phyloP scores from a whole-genome alignment of 2,113 vertebrate species.

The Forbesichthys agassizii region DNA sequence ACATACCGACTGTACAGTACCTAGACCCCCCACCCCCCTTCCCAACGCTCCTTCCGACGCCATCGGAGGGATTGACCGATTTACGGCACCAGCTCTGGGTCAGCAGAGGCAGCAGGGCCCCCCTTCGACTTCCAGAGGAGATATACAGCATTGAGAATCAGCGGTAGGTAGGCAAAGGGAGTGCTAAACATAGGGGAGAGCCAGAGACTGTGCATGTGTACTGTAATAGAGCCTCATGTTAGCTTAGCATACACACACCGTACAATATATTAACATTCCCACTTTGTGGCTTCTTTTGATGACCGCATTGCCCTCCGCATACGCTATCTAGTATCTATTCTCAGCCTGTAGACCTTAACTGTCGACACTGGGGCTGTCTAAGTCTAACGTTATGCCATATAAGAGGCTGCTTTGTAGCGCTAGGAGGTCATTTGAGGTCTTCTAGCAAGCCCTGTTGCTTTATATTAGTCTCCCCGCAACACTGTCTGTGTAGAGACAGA shows the following conservation, averaged over 20 bases:
- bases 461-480: neutral
- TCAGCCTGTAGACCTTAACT: constrained; percentile 40
- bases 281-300: constrained; percentile 11
- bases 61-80: constrained; percentile 29
- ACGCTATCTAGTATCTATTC: constrained; percentile 55
- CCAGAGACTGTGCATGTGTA: neutral
- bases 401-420: constrained; percentile 61
- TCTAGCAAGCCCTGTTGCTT: neutral
- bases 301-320: constrained; percentile 44
- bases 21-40: too few relatives aligned
- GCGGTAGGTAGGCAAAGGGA: constrained; percentile 5
- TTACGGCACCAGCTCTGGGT: constrained; percentile 57
- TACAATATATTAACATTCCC: neutral
- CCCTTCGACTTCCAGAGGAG: constrained; percentile 56
- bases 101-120: constrained; percentile 24
- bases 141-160: constrained; percentile 47
- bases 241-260: neutral
- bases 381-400: constrained; percentile 39
- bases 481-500: constrained; percentile 39
- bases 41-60: too few relatives aligned
- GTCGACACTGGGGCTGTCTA: constrained; percentile 38
- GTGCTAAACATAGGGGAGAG: constrained; percentile 15
- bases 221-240: too few relatives aligned
- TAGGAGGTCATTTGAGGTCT: constrained; percentile 72
- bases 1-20: neutral